A percentile compares a stretch with the other conserved stretches of the same genome.
phyloP scores from a whole-genome alignment of 2,797 vertebrate genomes.

The Mycteria americana region DNA sequence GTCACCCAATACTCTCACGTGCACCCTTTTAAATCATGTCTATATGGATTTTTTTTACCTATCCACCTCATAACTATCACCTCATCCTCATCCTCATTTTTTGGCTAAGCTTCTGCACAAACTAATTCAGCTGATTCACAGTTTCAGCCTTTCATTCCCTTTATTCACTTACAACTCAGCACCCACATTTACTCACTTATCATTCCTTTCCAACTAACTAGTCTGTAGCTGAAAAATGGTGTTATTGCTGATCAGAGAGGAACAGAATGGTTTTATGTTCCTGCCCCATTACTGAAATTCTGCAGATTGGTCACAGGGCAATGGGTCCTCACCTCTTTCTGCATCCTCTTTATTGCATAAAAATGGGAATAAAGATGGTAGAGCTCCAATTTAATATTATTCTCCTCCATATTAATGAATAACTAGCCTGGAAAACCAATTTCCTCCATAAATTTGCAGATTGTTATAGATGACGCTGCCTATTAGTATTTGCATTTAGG shows the following conservation, averaged over 20 bases:
- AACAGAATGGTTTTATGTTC: background rate
- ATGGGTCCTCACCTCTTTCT: background rate
- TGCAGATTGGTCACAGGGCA: background rate
- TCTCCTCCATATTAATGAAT: slow-evolving; percentile 13
- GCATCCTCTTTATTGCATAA: background rate
- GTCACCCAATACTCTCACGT: background rate
- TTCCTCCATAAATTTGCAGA: slow-evolving; percentile 36
- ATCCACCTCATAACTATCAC: background rate
- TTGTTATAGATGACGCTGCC: slow-evolving; percentile 15
- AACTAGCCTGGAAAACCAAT: slow-evolving; percentile 3
- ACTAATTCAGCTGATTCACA: background rate
- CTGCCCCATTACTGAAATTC: background rate
- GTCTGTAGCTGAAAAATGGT: background rate
- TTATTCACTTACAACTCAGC: background rate
- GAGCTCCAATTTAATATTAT: background rate
- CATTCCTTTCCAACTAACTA: background rate
- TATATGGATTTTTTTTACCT: background rate
- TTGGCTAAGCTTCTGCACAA: background rate
- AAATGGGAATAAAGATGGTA: slow-evolving; percentile 18
- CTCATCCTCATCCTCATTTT: background rate
- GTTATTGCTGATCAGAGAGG: background rate
- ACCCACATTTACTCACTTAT: background rate
- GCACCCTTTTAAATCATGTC: background rate
- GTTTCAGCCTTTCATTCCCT: background rate
- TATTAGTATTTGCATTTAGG: slow-evolving; percentile 46